Evolutionary conservation across 2,888 invertebrate genomes (phyloP), one percentile per base, ranked within the genome.

Genomic region (Chaitophorus viminalis): DNA sequence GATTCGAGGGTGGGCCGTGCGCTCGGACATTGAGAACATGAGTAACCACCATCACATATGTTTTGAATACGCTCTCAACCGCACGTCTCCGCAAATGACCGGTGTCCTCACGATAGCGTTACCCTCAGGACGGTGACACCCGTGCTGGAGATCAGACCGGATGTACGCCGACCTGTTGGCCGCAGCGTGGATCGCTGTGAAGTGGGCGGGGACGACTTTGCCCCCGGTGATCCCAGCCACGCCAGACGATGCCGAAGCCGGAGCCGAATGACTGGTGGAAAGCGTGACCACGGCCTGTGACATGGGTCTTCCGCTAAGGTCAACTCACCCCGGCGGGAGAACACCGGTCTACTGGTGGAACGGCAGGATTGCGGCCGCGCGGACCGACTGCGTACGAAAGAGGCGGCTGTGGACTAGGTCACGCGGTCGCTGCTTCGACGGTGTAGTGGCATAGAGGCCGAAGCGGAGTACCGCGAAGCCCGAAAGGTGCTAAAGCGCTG

Each of bases 281-380:
- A 65, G n/a, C 65, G 65, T 65, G 65, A 65, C 65, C 70, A 31
- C 31, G 31, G 11, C 70, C 70, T 70, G 70, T 70, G 70, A 70
- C 70, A 70, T 70, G 70, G 70, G 70, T 70, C 70, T 70, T 11
- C 70, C 70, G 70, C 70, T 8, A 31, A 70, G 70, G 31, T n/a
- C 65, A 70, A 29, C 70, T 1, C 1, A 70, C 9, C 65, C 65
- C 65, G n/a, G 65, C 65, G 65, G 70, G 31, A 70, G 70, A 70
- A 70, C 70, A 68, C 70, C 70, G 70, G 70, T 31, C 11, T 8
- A 65, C 65, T 65, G 65, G 65, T 21, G 65, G 65, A 39, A 39
- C 36, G 36, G 36, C 36, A 39, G 36, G 36, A 39, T 39, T 6
- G 36, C 36, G 36, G 36, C 36, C 36, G 36, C 36, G 36, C 36